These are phyloP conservation scores for Lytechinus pictus DNA, from an alignment of 35 echinoderm and acorn worm genomes.

Conservation along the genomic window DNA sequence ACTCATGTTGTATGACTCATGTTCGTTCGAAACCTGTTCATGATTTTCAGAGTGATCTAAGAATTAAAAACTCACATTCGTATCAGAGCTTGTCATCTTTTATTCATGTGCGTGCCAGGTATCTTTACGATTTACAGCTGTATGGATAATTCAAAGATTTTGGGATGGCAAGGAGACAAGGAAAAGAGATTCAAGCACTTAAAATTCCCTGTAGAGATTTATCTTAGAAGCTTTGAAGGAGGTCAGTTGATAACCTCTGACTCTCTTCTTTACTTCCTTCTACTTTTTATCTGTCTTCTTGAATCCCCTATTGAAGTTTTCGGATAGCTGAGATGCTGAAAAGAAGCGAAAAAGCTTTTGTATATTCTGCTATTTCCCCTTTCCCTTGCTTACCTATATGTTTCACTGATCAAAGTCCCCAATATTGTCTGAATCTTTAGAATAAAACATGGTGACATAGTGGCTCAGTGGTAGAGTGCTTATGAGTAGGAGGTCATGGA, in stretches of 20 bases:
- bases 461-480: too few relatives aligned
- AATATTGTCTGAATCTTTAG: too few relatives aligned
- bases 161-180: background rate
- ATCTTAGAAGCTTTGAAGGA: background rate
- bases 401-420: too few relatives aligned
- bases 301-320: background rate
- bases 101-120: background rate
- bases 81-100: background rate
- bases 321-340: background rate
- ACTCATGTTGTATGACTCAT: conserved; percentile 1
- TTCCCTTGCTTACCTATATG: too few relatives aligned
- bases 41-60: background rate
- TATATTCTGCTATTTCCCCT: too few relatives aligned
- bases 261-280: background rate
- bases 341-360: background rate
- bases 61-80: background rate
- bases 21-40: background rate
- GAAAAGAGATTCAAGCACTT: background rate
- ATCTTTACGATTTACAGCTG: background rate
- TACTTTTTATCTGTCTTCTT: background rate
- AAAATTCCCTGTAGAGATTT: background rate
- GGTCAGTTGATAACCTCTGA: background rate
- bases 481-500: too few relatives aligned
- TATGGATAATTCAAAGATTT: background rate
- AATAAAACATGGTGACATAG: too few relatives aligned